Evolutionary conservation across 30 jellyfish, hydroid and myxozoan species (phyloP).

Genomic region (Catostylus mosaicus): DNA sequence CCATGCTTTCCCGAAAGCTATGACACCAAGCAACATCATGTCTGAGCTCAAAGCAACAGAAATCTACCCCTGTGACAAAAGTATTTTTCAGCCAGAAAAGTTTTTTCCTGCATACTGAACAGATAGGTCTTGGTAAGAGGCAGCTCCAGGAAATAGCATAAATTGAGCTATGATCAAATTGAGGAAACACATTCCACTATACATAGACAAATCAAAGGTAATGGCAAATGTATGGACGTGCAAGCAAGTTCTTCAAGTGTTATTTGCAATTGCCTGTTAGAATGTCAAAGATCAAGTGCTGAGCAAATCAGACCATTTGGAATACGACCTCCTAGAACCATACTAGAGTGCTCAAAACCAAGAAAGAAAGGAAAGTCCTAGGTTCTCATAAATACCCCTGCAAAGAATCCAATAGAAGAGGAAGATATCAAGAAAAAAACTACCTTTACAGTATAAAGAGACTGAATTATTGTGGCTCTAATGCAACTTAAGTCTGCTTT

Average conservation of each 20-base stretch:
- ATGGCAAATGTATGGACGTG: background rate
- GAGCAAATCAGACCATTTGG: slow-evolving; percentile 51
- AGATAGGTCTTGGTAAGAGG: slow-evolving; percentile 24
- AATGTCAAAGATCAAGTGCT: background rate
- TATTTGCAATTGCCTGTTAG: background rate
- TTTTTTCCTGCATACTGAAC: slow-evolving; percentile 42
- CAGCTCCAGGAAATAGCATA: background rate
- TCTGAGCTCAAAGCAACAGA: slow-evolving; percentile 71
- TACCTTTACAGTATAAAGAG: slow-evolving; percentile 5
- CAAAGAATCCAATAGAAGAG: slow-evolving; percentile 31
- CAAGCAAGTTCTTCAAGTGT: background rate
- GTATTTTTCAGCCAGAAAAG: slow-evolving; percentile 36
- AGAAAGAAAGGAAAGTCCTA: slow-evolving; percentile 23
- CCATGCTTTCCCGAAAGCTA: slow-evolving; percentile 63
- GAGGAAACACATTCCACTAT: background rate
- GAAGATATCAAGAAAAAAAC: background rate
- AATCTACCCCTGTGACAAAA: slow-evolving; percentile 62
- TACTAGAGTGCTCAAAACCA: background rate
- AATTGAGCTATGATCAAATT: background rate
- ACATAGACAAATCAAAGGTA: background rate
- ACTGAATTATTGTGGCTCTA: too few species aligned
- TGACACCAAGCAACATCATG: slow-evolving; percentile 64
- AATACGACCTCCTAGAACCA: slow-evolving; percentile 18
- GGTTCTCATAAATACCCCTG: slow-evolving; percentile 37
- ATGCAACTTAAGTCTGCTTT: too few species aligned